Evolutionary conservation across 1,140 invertebrate genomes (phyloP).

Genomic region (Kradibia gibbosae): DNA sequence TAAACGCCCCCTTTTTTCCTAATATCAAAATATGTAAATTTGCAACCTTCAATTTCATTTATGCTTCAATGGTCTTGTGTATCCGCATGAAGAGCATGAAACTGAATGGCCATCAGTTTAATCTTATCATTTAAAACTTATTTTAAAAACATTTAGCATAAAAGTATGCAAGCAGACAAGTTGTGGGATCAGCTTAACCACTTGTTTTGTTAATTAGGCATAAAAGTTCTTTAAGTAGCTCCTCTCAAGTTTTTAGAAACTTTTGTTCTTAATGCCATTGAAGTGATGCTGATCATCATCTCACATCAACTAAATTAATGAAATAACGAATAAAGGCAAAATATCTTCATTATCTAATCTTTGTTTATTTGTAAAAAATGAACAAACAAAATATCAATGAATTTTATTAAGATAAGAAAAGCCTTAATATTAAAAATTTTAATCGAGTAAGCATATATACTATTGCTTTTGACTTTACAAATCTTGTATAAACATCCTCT

Average conservation of each 20-base stretch:
- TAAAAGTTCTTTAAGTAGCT: neutral
- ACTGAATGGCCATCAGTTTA: no score
- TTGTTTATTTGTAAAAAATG: neutral
- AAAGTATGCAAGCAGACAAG: neutral
- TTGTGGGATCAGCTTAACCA: neutral
- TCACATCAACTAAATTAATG: constrained; percentile 3
- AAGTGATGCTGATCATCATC: neutral
- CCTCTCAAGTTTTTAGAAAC: neutral
- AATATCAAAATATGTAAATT: no score
- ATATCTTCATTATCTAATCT: neutral
- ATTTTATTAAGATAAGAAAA: constrained; percentile 1
- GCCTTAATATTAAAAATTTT: neutral
- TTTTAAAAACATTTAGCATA: neutral
- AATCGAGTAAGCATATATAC: constrained; percentile 31
- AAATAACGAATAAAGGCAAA: neutral
- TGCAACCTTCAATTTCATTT: no score
- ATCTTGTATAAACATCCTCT: constrained; percentile 49
- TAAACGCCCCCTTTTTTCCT: no score
- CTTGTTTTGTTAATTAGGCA: neutral
- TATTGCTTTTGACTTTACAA: constrained; percentile 20
- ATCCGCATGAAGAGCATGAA: no score
- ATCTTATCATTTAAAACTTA: neutral
- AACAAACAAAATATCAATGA: neutral
- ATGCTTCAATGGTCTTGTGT: no score
- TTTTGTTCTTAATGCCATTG: neutral